A percentile compares a stretch with the other conserved stretches of the same genome.
phyloP scores from a whole-genome alignment of 2,113 vertebrate species.

The Podilymbus podiceps region DNA sequence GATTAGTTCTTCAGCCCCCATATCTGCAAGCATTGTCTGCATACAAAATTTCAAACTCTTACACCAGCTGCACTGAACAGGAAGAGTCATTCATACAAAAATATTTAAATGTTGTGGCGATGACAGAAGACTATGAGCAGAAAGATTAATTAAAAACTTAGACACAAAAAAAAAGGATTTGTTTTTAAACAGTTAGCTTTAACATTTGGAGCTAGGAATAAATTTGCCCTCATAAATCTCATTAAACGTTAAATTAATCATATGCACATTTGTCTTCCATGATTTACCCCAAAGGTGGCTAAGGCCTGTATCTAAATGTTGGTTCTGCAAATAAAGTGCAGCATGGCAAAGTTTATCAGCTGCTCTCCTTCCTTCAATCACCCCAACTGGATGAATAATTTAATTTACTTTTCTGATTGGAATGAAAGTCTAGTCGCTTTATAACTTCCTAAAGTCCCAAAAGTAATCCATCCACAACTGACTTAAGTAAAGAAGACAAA shows the following conservation, averaged over 20 bases:
- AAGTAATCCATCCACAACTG: not conserved
- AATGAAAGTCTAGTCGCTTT: not conserved
- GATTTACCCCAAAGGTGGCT: not conserved
- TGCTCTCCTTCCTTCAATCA: not conserved
- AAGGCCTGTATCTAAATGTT: not conserved
- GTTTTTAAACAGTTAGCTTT: not conserved
- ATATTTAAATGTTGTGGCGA: not conserved
- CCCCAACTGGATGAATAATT: not conserved
- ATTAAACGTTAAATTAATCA: not conserved
- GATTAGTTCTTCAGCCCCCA: not conserved
- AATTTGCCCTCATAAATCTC: not conserved
- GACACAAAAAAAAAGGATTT: not conserved
- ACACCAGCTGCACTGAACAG: not conserved
- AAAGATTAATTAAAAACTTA: constrained; percentile 7
- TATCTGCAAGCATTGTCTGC: not conserved
- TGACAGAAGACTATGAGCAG: not conserved
- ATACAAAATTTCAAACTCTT: not conserved
- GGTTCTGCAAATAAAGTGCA: not conserved
- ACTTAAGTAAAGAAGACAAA: not conserved
- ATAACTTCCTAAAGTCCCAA: not conserved
- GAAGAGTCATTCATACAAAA: not conserved
- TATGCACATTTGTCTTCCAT: not conserved
- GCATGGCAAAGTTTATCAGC: not conserved
- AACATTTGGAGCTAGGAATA: not conserved
- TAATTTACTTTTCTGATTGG: not conserved